Percentiles rank a stretch among this genome's conserved stretches.
phyloP scores from a whole-genome alignment of 2,888 invertebrate species.

The Drosophila subsilvestris region DNA sequence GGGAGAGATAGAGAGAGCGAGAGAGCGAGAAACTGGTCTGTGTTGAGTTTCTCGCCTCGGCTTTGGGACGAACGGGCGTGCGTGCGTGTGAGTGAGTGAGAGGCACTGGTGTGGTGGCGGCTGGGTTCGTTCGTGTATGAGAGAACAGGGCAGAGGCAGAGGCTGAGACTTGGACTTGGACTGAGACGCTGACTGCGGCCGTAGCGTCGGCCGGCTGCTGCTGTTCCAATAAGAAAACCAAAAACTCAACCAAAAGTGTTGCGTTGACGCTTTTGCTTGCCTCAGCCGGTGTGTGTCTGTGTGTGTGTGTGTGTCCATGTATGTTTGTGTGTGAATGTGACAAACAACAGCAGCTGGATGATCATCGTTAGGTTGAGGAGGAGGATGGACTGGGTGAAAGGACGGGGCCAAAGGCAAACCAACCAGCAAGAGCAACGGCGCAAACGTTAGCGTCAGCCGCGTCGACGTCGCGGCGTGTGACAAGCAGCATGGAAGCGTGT shows the following conservation, averaged over 20 bases:
- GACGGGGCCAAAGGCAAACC: constrained; percentile 63
- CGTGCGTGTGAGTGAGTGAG: constrained; percentile 45
- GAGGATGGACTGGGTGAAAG: too few species aligned
- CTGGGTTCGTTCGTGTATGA: not conserved
- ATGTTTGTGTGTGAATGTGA: constrained; percentile 6
- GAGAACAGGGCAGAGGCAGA: constrained; percentile 7
- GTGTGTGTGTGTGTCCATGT: constrained; percentile 20
- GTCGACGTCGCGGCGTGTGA: constrained; percentile 53
- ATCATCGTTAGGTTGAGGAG: constrained; percentile 1
- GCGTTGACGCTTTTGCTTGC: constrained; percentile 64
- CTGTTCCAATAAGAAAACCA: constrained; percentile 74
- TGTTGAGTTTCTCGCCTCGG: constrained; percentile 62
- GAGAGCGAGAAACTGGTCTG: constrained; percentile 5
- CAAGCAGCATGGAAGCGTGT: constrained; percentile 63
- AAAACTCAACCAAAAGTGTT: constrained; percentile 70
- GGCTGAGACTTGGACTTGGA: not conserved
- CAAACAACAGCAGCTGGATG: constrained; percentile 5
- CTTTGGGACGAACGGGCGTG: constrained; percentile 50
- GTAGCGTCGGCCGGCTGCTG: constrained; percentile 11
- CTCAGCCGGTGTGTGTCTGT: not conserved
- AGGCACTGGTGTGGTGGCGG: constrained; percentile 29
- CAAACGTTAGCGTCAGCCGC: constrained; percentile 49
- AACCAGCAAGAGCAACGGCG: constrained; percentile 64
- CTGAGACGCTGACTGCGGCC: constrained; percentile 1
- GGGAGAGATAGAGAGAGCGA: constrained; percentile 38